Evolutionary conservation across 2,113 vertebrate species (phyloP), one percentile per base, ranked within the genome.

Genomic region (Bettongia penicillata): DNA sequence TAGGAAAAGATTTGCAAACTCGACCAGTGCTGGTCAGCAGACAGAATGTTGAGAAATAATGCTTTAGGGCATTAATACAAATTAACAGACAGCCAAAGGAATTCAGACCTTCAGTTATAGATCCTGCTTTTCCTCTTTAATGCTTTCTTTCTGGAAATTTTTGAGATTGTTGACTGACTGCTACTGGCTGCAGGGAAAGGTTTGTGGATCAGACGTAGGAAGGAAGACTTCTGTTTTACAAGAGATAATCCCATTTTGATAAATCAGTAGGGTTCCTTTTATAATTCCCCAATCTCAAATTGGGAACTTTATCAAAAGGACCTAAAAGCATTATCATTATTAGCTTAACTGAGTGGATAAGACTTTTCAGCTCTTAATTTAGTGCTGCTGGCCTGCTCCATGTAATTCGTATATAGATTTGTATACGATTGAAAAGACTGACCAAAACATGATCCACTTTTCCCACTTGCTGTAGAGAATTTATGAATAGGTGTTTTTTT

Each of bases 391-490:
- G 28, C 89, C 84, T 84, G n/a, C 49, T 50, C 52, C 53, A 11
- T 25, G 50, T 89, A 55, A 90, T 92, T 95, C 89, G 68, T 28
- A 68, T 93, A 50, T 25, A 48, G 89, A 89, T 91, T 61, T 47
- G 19, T 53, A 51, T 43, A 61, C 50, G 25, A 91, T 50, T 91
- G 89, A 51, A 94, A 51, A 48, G 22, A 91, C 51, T 53, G 91
- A 43, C 52, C 52, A n/a, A 50, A 51, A 84, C 28, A 12, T 2
- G 12, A 8, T 48, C 50, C 68, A 84, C n/a, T 84, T 84, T 84
- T 8, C 68, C n/a, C n/a, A 77, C 14, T 84, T 84, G 68, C 16
- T 43, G 19, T 43, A n/a, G 7, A 91, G n/a, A 25, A 23, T 61
- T 28, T 25, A 53, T 57, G 14, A 92, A 25, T 24, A 48, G 89